phyloP scores from a whole-genome alignment of 2,888 invertebrate genomes.

The Aelia acuminata region DNA sequence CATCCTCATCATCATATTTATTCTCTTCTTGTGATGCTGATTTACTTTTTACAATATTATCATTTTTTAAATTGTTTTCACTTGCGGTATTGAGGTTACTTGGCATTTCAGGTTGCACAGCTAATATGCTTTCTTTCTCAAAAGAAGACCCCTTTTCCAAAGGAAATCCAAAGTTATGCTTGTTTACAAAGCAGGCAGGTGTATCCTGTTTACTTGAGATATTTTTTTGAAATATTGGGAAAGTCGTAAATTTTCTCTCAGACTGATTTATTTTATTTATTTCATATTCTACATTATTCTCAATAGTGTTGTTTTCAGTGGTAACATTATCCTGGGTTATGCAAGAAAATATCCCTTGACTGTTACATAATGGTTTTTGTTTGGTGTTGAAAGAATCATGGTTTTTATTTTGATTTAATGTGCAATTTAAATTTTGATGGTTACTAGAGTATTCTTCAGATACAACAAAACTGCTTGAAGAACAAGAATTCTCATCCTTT shows the following conservation, averaged over 20 bases:
- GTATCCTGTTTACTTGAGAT: background rate
- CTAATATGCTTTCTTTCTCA: background rate
- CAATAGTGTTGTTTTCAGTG: background rate
- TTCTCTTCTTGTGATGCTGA: background rate
- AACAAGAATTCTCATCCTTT: background rate
- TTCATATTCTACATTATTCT: constrained; percentile 1
- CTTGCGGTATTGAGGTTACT: background rate
- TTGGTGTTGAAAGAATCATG: background rate
- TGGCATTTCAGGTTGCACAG: background rate
- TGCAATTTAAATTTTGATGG: background rate
- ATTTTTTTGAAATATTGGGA: constrained; percentile 23
- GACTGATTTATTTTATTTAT: background rate
- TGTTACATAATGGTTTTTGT: background rate
- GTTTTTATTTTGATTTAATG: constrained; percentile 22
- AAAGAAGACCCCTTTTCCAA: constrained; percentile 26
- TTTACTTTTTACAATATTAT: constrained; percentile 30
- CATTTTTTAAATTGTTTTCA: constrained; percentile 38
- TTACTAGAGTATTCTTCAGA: background rate
- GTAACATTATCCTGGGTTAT: background rate
- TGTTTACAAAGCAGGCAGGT: background rate
- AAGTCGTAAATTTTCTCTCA: constrained; percentile 11
- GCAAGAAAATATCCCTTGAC: constrained; percentile 7
- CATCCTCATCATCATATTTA: constrained; percentile 19
- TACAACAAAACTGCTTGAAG: background rate
- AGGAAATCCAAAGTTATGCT: background rate